phyloP scores from a whole-genome alignment of 2,113 vertebrate genomes.

The Xenopus tropicalis region DNA sequence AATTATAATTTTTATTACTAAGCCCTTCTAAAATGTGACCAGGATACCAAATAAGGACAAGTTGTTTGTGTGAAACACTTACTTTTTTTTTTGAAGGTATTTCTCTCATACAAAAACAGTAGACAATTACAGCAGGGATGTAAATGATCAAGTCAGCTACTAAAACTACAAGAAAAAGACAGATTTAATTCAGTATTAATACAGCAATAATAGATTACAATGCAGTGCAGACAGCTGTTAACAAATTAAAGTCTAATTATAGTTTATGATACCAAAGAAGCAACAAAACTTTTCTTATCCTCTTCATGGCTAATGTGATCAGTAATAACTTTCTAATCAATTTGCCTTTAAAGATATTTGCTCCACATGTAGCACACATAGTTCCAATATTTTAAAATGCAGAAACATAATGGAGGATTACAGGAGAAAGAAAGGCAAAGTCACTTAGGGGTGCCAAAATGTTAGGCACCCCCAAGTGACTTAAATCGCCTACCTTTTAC shows the following conservation, averaged over 20 bases:
- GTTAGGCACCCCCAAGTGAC: no score
- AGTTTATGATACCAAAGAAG: background rate
- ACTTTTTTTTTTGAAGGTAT: constrained; percentile 82
- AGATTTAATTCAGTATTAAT: background rate
- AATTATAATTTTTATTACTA: background rate
- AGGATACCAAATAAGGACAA: background rate
- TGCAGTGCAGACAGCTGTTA: background rate
- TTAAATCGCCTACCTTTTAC: no score
- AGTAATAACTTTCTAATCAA: no score
- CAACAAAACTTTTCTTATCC: background rate
- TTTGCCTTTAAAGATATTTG: no score
- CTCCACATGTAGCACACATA: no score
- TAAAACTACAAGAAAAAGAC: constrained; percentile 74
- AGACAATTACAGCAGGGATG: constrained; percentile 87
- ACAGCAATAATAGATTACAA: no score
- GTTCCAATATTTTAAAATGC: no score
- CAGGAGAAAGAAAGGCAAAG: no score
- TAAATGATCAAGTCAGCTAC: constrained; percentile 86
- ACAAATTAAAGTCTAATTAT: background rate
- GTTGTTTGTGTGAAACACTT: constrained; percentile 47
- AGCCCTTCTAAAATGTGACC: background rate
- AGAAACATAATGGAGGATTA: no score
- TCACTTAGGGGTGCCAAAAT: no score
- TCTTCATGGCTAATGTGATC: no score
- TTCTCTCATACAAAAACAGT: constrained; percentile 79